Conservation (phyloP, 2,113 vertebrate species). For the Phylloscopus whistleri region DNA sequence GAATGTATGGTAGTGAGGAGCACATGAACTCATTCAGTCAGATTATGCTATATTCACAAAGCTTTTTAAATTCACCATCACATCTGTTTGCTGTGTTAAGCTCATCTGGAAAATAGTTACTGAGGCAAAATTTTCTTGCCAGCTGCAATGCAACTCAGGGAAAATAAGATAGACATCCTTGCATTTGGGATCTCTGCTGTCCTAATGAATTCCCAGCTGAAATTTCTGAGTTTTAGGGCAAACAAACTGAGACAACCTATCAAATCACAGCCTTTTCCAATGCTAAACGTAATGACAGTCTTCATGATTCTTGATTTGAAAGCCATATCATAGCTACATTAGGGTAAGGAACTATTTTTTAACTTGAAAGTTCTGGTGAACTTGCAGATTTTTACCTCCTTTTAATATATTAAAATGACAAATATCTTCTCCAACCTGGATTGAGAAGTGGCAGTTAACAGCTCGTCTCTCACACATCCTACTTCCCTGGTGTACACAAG, state of each 20-base stretch:
- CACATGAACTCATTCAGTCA: background rate
- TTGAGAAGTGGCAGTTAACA: slow-evolving; percentile 28
- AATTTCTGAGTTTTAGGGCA: background rate
- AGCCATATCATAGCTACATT: background rate
- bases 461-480: slow-evolving; percentile 52
- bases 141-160: background rate
- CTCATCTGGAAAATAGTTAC: background rate
- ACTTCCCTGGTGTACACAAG: background rate
- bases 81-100: background rate
- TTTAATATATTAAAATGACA: background rate
- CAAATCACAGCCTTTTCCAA: background rate
- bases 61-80: background rate
- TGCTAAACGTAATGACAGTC: background rate
- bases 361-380: background rate
- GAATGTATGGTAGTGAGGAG: background rate
- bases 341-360: background rate
- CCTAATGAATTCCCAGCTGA: background rate
- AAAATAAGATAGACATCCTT: background rate
- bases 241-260: background rate
- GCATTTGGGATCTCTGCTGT: background rate
- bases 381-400: background rate
- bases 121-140: background rate
- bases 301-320: background rate
- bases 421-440: background rate
- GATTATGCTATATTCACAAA: background rate